phyloP scores from a whole-genome alignment of 2,888 invertebrate species.

The Phengaris arion region DNA sequence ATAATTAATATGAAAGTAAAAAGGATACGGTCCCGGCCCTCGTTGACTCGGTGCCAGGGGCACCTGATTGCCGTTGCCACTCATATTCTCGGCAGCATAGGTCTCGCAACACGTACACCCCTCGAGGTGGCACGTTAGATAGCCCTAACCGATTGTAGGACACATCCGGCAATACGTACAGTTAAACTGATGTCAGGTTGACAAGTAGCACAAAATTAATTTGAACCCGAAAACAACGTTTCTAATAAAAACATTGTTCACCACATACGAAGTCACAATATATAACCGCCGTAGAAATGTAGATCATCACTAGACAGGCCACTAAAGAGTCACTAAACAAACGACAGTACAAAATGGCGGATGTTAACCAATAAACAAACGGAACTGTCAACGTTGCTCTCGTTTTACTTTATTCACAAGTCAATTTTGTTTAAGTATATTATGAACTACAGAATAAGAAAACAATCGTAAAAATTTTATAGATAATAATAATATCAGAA shows the following conservation, averaged over 20 bases:
- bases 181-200: constrained; percentile 69
- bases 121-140: constrained; percentile 81
- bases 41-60: constrained; percentile 81
- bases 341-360: constrained; percentile 80
- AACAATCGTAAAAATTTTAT: constrained; percentile 69
- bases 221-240: constrained; percentile 65
- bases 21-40: constrained; percentile 82
- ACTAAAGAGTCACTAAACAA: constrained; percentile 74
- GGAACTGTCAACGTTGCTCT: constrained; percentile 67
- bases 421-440: constrained; percentile 51
- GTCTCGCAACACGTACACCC: constrained; percentile 80
- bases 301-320: constrained; percentile 66
- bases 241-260: constrained; percentile 74
- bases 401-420: constrained; percentile 48
- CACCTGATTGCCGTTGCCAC: constrained; percentile 83
- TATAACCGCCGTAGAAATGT: constrained; percentile 61
- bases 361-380: constrained; percentile 69
- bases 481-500: constrained; percentile 60
- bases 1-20: constrained; percentile 48
- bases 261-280: constrained; percentile 66
- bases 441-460: constrained; percentile 53
- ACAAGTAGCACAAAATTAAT: constrained; percentile 70
- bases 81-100: constrained; percentile 82
- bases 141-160: constrained; percentile 77
- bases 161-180: constrained; percentile 77